Conservation (phyloP, 2,797 vertebrate genomes). For the Myripristis jacobus region DNA sequence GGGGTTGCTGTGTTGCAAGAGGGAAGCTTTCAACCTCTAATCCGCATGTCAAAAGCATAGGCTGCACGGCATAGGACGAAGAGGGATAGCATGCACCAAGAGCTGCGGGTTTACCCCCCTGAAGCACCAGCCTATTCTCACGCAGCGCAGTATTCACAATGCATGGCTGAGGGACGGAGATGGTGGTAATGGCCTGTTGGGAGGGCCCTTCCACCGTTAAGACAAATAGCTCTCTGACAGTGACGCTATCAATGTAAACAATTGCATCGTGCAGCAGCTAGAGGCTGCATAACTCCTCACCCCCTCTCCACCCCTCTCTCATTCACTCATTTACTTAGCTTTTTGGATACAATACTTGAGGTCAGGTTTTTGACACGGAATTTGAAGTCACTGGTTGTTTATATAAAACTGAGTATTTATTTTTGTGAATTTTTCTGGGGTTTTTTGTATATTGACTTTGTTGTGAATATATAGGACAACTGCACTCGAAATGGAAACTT, state of each 20-base stretch:
- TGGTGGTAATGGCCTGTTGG: slow-evolving; percentile 69
- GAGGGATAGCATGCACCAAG: slow-evolving; percentile 59
- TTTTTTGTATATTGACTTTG: slow-evolving; percentile 74
- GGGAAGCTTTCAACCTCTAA: slow-evolving; percentile 80
- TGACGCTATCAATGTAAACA: slow-evolving; percentile 78
- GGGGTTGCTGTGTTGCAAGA: slow-evolving; percentile 61
- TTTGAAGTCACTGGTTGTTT: slow-evolving; percentile 88
- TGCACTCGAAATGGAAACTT: slow-evolving; percentile 88
- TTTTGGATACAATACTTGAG: slow-evolving; percentile 85
- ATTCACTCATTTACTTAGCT: slow-evolving; percentile 55
- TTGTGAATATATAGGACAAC: slow-evolving; percentile 80
- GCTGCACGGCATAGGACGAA: slow-evolving; percentile 66
- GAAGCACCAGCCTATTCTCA: slow-evolving; percentile 65
- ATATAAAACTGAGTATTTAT: slow-evolving; percentile 87
- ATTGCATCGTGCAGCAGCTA: slow-evolving; percentile 61
- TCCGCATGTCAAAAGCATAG: slow-evolving; percentile 79
- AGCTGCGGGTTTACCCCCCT: slow-evolving; percentile 44
- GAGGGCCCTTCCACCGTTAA: slow-evolving; percentile 66
- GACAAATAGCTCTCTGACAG: slow-evolving; percentile 74
- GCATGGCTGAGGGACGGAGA: slow-evolving; percentile 52
- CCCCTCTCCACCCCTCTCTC: slow-evolving; percentile 22
- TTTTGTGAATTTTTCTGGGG: slow-evolving; percentile 82
- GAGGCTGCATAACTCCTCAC: slow-evolving; percentile 19
- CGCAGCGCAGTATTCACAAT: slow-evolving; percentile 64
- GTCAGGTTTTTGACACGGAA: slow-evolving; percentile 81